Base-by-base conservation (phyloP, 1,140 invertebrate species). In the Drosophila athabasca region DNA sequence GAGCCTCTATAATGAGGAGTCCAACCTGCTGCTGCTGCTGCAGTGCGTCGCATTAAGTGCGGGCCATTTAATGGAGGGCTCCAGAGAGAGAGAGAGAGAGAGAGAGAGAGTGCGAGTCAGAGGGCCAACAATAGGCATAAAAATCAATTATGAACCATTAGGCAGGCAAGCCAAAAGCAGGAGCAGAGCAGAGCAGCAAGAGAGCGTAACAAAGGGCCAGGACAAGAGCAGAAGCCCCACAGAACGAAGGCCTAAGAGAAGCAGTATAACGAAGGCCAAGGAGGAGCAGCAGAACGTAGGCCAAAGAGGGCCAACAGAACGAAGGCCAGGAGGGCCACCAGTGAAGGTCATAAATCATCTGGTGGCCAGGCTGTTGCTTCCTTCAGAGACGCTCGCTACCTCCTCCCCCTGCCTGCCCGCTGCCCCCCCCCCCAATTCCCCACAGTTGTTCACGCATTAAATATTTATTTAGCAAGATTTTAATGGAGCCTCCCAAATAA, bases 111-210 rank as follows among this genome's bases (percentile, higher is more conserved):
- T n/a, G n/a, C n/a, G 45, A 41, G 29, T 62, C 67, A 61, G 54
- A 76, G 60, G 64, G 60, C 73, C 62, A 70, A 77, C 81, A 85
- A 85, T 87, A 81, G 81, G 81, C 81, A 85, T 85, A 85, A 85
- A 83, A 85, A 85, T 85, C 81, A 85, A 85, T 85, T 85, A 85
- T 85, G 82, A 85, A 65, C 82, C 81, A 85, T 87, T 87, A 85
- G 82, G 53, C 73, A 26, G 24, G 24, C 48, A 54, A 59, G 61
- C 59, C 76, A 39, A 39, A 39, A 39, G 61, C 24, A 62, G 46
- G 50, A 62, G 41, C 51, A 59, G 66, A 53, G 31, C 67, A 62
- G 22, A 39, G 43, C 13, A 41, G 54, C 29, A 35, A 50, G 50
- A 24, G 35, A 35, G 31, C 41, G 43, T 4, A 53, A 70, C 67